A percentile compares a stretch with the other conserved stretches of the same genome.
Conservation (phyloP, 2,113 vertebrate species). For the Ictidomys tridecemlineatus region DNA sequence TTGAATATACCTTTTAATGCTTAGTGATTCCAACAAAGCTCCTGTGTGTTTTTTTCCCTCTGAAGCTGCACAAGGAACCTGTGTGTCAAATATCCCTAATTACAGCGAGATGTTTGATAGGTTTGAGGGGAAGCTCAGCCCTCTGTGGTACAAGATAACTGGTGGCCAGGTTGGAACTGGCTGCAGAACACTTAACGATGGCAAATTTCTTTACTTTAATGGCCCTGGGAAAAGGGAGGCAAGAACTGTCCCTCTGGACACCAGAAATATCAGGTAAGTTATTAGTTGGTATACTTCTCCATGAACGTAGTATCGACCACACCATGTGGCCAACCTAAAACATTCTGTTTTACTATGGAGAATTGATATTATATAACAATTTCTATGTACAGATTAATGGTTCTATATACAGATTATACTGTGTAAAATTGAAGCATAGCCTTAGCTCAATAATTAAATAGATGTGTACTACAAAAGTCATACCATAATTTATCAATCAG, state of each 20-base stretch:
- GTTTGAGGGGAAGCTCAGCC: constrained; percentile 97
- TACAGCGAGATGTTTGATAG: constrained; percentile 96
- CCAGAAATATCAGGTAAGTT: constrained; percentile 94
- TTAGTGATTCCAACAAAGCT: constrained; percentile 67
- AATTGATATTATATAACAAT: neutral
- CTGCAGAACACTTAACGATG: constrained; percentile 95
- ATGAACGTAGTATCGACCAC: neutral
- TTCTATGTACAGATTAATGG: neutral
- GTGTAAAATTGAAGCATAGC: neutral
- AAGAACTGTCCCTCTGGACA: constrained; percentile 94
- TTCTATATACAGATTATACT: neutral
- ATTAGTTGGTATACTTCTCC: constrained; percentile 16
- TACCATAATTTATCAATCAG: neutral
- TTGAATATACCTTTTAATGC: constrained; percentile 45
- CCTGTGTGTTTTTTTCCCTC: constrained; percentile 66
- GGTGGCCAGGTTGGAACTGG: constrained; percentile 95
- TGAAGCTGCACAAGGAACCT: constrained; percentile 95
- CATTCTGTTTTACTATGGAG: neutral
- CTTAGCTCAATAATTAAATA: neutral
- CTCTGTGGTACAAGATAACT: constrained; percentile 96
- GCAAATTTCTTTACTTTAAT: constrained; percentile 96
- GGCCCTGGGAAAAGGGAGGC: constrained; percentile 96
- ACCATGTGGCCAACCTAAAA: neutral
- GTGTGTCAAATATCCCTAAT: constrained; percentile 93
- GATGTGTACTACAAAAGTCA: neutral